Evolutionary conservation across 2,797 vertebrate species (phyloP).

Genomic region (Etheostoma nigrum): DNA sequence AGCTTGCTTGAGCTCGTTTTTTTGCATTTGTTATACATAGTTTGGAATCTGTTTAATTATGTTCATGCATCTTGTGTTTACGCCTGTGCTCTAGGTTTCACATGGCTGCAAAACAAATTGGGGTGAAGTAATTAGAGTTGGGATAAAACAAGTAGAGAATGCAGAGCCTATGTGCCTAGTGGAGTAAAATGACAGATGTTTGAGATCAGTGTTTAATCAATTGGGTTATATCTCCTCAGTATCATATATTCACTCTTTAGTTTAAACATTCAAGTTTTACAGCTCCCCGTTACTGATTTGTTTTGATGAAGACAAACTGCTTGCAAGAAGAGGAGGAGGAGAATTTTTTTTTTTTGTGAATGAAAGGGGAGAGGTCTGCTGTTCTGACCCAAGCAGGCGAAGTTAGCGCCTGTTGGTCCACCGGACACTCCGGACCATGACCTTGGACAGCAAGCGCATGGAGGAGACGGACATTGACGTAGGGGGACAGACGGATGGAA

Average conservation of each 20-base stretch:
- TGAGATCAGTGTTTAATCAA: neutral
- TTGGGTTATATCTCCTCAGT: neutral
- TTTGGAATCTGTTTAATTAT: neutral
- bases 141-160: neutral
- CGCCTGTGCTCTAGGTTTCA: neutral
- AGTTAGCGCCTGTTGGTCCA: constrained; percentile 55
- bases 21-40: neutral
- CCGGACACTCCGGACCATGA: constrained; percentile 72
- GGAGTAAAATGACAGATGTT: neutral
- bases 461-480: constrained; percentile 70
- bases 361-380: constrained; percentile 54
- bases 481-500: constrained; percentile 45
- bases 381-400: constrained; percentile 48
- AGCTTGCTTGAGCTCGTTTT: neutral
- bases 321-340: constrained; percentile 39
- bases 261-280: neutral
- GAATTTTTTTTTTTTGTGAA: constrained; percentile 66
- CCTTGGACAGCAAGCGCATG: constrained; percentile 72
- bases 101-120: neutral
- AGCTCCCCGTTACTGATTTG: neutral
- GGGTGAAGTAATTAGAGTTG: neutral
- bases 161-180: neutral
- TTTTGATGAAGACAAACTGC: constrained; percentile 26
- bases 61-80: neutral
- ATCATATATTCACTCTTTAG: neutral